These are phyloP conservation scores for Gambelia wislizenii DNA, from an alignment of 2,797 vertebrate genomes.

Conservation along the genomic window DNA sequence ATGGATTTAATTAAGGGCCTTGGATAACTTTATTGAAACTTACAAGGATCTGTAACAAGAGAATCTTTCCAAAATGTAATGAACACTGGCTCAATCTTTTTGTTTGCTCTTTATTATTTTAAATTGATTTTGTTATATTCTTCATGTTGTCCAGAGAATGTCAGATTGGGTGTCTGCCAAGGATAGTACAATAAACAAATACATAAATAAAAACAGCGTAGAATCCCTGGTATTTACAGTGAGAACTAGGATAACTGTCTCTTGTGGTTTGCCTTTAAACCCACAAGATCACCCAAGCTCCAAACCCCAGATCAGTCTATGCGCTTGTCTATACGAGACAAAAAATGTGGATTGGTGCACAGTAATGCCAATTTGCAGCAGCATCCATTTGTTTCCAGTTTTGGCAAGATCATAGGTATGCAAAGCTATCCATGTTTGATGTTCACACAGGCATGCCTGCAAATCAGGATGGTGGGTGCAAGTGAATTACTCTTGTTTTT, in stretches of 20 bases:
- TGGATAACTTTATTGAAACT: neutral
- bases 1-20: neutral
- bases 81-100: neutral
- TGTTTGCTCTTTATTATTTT: neutral
- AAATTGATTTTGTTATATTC: neutral
- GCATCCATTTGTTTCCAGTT: no score
- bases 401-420: no score
- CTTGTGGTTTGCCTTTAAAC: neutral
- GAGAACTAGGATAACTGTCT: neutral
- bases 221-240: neutral
- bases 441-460: no score
- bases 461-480: no score
- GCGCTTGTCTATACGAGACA: no score
- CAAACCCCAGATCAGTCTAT: neutral
- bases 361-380: no score
- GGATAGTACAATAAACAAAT: neutral
- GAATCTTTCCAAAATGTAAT: neutral
- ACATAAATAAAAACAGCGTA: neutral
- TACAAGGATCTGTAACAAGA: neutral
- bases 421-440: no score
- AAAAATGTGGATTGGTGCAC: no score
- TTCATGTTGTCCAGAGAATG: neutral
- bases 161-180: neutral
- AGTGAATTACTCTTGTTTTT: no score
- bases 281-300: neutral